Percentiles rank a stretch among this genome's conserved stretches.
Evolutionary conservation across 37 sponge, comb jelly and placozoan genomes (phyloP).

Genomic region (Ianthella basta): DNA sequence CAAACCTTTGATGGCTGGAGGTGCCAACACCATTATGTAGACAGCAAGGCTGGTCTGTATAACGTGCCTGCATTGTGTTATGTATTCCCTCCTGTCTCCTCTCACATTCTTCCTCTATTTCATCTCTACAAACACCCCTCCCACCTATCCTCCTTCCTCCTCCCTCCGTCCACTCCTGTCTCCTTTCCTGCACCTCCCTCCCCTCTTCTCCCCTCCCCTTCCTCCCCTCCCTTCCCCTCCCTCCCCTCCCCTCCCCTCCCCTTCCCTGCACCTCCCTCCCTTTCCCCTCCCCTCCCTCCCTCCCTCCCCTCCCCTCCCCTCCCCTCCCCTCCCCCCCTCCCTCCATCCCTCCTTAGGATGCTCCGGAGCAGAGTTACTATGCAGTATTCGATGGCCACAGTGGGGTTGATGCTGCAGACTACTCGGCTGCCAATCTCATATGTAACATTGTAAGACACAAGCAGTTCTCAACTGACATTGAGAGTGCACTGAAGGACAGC

Average conservation of each 20-base stretch:
- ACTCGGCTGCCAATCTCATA: slow-evolving; percentile 72
- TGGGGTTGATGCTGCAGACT: slow-evolving; percentile 90
- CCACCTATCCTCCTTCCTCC: neutral
- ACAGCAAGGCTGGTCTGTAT: too few relatives aligned
- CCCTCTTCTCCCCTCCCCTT: slow-evolving; percentile 23
- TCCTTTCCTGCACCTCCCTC: neutral
- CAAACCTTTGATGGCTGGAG: too few relatives aligned
- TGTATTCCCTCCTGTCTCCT: neutral
- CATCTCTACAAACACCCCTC: neutral
- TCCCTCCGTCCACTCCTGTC: neutral
- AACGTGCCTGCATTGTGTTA: too few relatives aligned
- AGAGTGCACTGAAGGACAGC: slow-evolving; percentile 74
- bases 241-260: neutral
- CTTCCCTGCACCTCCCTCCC: neutral
- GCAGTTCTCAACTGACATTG: slow-evolving; percentile 62
- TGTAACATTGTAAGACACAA: slow-evolving; percentile 72
- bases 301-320: neutral
- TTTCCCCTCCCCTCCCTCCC: neutral
- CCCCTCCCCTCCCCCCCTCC: neutral
- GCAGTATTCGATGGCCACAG: slow-evolving; percentile 97
- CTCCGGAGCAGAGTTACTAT: slow-evolving; percentile 65
- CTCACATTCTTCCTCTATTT: neutral
- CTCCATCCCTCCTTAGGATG: slow-evolving; percentile 28
- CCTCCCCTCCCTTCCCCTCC: neutral
- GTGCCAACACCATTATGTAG: too few relatives aligned